Evolutionary conservation across 2,113 vertebrate genomes (phyloP), one percentile per base, ranked within the genome.

Genomic region (Macrotis lagotis): DNA sequence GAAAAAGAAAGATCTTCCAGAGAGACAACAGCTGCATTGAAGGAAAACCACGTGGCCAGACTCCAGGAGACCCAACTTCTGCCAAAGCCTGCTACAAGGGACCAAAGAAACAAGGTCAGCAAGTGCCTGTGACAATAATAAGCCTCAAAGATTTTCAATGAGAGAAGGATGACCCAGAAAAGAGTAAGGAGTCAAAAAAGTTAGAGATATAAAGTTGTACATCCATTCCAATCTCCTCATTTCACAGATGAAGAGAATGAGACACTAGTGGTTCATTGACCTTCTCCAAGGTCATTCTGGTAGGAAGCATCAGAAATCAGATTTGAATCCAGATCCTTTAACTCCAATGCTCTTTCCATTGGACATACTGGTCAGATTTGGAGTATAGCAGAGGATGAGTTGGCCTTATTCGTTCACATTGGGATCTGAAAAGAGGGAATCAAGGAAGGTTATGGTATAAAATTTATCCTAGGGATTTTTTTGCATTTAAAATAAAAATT

Each of bases 1-100:
- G 48, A n/a, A 28, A 50, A 59, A 93, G 92, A 44, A 94, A 91
- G 74, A 55, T 93, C 90, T 94, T 3, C 25, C 53, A 50, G 90
- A 90, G 47, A 91, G 66, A 59, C 9, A 31, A 49, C n/a, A 48
- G 16, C 88, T 90, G 50, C 50, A 16, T 48, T 49, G 51, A 28
- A 51, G 28, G 19, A 24, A 10, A 49, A 52, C 28, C n/a, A 59
- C 28, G 16, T 0, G 31, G 24, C 37, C 47, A 44, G 22, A 6
- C 0, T 8, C 51, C 25, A 14, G 25, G 53, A 92, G 92, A 88
- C 25, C 51, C 47, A 50, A 48, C n/a, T 50, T 28, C 28, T 52
- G 2, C 12, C 26, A 22, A 0, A 3, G 52, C 83, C 28, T 47
- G 49, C 53, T 48, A 37, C 48, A 91, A 50, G 48, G 93, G 37